Evolutionary conservation across 2,888 invertebrate species (phyloP), one percentile per base, ranked within the genome.

Genomic region (Phragmatobia fuliginosa): DNA sequence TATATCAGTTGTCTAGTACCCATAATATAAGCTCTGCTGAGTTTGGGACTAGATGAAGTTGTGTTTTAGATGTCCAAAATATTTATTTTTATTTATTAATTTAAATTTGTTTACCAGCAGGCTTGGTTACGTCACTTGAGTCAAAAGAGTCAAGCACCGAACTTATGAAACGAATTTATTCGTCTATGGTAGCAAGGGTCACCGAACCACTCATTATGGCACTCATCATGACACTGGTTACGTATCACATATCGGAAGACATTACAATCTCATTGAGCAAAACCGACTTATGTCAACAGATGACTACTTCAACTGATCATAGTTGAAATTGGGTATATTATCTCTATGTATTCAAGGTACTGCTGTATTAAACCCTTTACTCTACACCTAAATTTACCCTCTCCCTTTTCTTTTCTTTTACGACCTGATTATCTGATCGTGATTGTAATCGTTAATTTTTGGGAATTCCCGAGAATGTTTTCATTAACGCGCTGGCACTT

Each of bases 231-330:
- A n/a, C 36, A 63, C 65, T 68, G n/a, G 71, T 78, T 68, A 81
- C 68, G 76, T 66, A 67, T 66, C 10, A 66, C 70, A 70, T 33
- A 67, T 79, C 72, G 82, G 79, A 79, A 80, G 77, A 76, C 73
- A 77, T 80, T 79, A 79, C 41, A 67, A 67, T 70, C 58, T n/a
- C 79, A 73, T 79, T 68, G 73, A 65, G 65, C 41, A 28, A n/a
- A 70, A 68, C 33, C 52, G 63, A 64, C 63, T 79, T 81, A 79
- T 69, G 11, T 79, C 71, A 79, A 72, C 68, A 64, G 60, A 76
- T 61, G 14, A 52, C 63, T 62, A 63, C 33, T 33, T n/a, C n/a
- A n/a, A n/a, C 32, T 11, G 32, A 38, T 31, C 0, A 25, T 11
- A n/a, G 25, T 52, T 8, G 11, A n/a, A 52, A 52, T 52, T 0